These are phyloP conservation scores for Globia sparganii DNA, from an alignment of 2,888 invertebrate genomes.

Conservation along the genomic window DNA sequence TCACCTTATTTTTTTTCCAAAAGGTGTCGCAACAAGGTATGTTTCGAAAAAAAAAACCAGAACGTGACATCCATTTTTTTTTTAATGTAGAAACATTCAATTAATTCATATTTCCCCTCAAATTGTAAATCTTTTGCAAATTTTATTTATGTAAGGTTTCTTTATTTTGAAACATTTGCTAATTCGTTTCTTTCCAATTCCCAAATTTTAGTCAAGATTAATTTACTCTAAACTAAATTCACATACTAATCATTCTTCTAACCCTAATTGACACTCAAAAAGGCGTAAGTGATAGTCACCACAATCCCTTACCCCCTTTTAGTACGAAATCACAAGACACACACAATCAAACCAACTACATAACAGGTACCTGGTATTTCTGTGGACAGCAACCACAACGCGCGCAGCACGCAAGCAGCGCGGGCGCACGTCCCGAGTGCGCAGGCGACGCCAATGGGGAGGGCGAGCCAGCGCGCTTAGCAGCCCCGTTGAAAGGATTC, in stretches of 20 bases:
- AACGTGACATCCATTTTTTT: background rate
- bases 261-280: background rate
- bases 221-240: conserved; percentile 15
- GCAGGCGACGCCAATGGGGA: conserved; percentile 96
- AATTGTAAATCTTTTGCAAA: background rate
- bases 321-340: conserved; percentile 18
- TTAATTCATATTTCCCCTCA: background rate
- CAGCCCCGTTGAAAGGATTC: conserved; percentile 97
- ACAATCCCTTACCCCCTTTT: background rate
- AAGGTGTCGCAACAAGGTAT: background rate
- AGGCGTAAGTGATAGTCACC: background rate
- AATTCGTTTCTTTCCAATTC: background rate
- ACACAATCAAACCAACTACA: conserved; percentile 58
- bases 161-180: too few species aligned
- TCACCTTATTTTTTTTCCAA: background rate
- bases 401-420: conserved; percentile 95
- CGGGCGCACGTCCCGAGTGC: conserved; percentile 94
- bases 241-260: conserved; percentile 26
- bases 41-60: background rate
- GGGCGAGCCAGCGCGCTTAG: conserved; percentile 97
- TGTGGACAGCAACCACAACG: conserved; percentile 96
- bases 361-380: conserved; percentile 94
- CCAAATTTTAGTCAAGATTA: background rate
- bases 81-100: background rate
- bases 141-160: too few species aligned